Evolutionary conservation across 2,888 invertebrate genomes (phyloP), one percentile per base, ranked within the genome.

Genomic region (Caenorhabditis uteleia): DNA sequence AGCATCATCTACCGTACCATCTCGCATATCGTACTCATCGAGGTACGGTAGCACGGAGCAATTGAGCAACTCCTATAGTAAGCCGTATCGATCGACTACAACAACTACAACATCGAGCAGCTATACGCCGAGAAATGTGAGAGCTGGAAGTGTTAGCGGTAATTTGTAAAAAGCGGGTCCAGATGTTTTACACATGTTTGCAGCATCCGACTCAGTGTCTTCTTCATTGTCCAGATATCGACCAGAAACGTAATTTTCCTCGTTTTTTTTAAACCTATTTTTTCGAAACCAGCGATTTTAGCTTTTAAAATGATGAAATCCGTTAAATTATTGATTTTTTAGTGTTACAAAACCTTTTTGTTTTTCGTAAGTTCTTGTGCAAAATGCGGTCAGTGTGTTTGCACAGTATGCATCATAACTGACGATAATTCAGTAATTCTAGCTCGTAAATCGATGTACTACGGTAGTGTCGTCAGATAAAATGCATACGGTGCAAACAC

Each of bases 81-180:
- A 56, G 23, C 44, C 57, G 2, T 62, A 47, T 29, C 57, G 56
- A 20, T 43, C 47, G 21, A 46, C 44, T 5, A 48, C 51, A 7
- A 43, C 34, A 2, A 29, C 48, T 40, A 39, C 59, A 20, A 49
- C 56, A 4, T 47, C 47, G 6, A 21, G 25, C n/a, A n/a, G n/a
- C 10, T 55, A 56, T 23, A 61, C 61, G 4, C 55, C 61, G 12
- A 33, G 61, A 16, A 61, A 56, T 43, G 55, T 51, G n/a, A 20
- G 62, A 53, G 62, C 62, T 5, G 62, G 62, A 34, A 62, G 62
- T 62, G 56, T 56, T 16, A 57, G 42, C 39, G 55, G 60, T 49
- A 54, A 54, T 54, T 36, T 4, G 36, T 16, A 3, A 7, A 20
- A 36, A 16, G 26, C 29, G 39, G 29, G 10, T 44, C 16, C 43